Evolutionary conservation across 2,888 invertebrate species (phyloP), one percentile per base, ranked within the genome.

Genomic region (Lasius platythorax): DNA sequence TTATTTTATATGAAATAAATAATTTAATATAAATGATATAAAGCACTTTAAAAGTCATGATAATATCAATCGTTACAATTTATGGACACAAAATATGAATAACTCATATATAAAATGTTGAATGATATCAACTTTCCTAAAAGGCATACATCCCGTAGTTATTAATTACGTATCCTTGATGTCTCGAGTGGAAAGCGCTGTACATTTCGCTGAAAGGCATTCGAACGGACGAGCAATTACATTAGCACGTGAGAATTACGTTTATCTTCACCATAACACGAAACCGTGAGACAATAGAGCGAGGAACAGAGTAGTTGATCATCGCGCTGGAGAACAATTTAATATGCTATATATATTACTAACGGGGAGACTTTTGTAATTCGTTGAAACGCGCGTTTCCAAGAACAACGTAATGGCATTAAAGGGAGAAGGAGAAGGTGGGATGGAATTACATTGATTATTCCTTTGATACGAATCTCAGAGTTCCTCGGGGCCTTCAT

Each of bases 371-470:
- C 9, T 63, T 58, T 58, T 11, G 68, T 30, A 40, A 68, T 79
- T 68, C 68, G 58, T 58, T 43, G 78, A 68, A 79, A 79, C 18
- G 46, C 79, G 58, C 79, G 58, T 18, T 70, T 70, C 61, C 79
- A 18, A 70, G 79, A 70, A 79, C 33, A 46, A 37, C 61, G 18
- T 63, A 70, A 70, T 63, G 46, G 61, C 61, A 70, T 79, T 79
- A 79, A 79, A 33, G 6, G 6, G 63, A 4, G 23, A 23, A 23
- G 4, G n/a, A 23, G 5, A 23, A 11, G 5, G n/a, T 3, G 76
- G 50, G 76, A 11, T 66, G 40, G 46, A 70, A 79, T 79, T 79
- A 79, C 70, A 70, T 70, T 61, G 79, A 70, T 79, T 79, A 79
- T 70, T 79, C 70, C 30, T 18, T 23, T 2, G 79, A 79, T 79